A percentile compares a stretch with the other conserved stretches of the same genome.
phyloP scores from a whole-genome alignment of 2,888 invertebrate genomes.

The Pristionchus maxplancki region DNA sequence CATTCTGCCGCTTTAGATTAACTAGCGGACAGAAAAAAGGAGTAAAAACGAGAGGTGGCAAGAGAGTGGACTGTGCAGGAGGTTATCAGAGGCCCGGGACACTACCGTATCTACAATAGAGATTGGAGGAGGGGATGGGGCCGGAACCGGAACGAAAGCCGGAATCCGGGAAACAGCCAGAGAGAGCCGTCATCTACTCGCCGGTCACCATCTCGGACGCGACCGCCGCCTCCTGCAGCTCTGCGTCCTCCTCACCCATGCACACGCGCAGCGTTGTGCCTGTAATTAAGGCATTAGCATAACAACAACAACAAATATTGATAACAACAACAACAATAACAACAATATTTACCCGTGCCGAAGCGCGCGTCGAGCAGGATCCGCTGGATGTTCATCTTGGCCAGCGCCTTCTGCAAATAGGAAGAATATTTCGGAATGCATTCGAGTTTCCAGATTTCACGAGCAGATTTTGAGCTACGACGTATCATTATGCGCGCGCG shows the following conservation, averaged over 20 bases:
- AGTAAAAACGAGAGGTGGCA: background rate
- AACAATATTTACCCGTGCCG: constrained; percentile 56
- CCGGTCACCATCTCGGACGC: background rate
- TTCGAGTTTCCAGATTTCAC: background rate
- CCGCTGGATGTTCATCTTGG: constrained; percentile 71
- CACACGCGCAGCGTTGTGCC: constrained; percentile 5
- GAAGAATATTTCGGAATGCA: background rate
- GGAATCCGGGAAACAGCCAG: background rate
- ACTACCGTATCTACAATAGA: background rate
- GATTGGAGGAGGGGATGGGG: background rate
- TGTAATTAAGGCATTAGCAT: background rate
- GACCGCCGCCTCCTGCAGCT: constrained; percentile 44
- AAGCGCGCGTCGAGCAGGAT: constrained; percentile 71
- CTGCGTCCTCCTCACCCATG: constrained; percentile 46
- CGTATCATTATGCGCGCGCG: background rate
- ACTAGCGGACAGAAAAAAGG: background rate
- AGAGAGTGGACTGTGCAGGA: background rate
- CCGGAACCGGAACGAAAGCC: background rate
- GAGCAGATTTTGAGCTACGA: background rate
- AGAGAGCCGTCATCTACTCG: constrained; percentile 15
- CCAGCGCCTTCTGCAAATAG: constrained; percentile 64
- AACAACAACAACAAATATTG: background rate
- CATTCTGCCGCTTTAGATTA: background rate
- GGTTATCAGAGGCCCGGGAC: background rate
- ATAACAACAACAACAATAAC: background rate